These are phyloP conservation scores for Zaprionus africanus DNA, from an alignment of 1,140 invertebrate species.

Conservation along the genomic window DNA sequence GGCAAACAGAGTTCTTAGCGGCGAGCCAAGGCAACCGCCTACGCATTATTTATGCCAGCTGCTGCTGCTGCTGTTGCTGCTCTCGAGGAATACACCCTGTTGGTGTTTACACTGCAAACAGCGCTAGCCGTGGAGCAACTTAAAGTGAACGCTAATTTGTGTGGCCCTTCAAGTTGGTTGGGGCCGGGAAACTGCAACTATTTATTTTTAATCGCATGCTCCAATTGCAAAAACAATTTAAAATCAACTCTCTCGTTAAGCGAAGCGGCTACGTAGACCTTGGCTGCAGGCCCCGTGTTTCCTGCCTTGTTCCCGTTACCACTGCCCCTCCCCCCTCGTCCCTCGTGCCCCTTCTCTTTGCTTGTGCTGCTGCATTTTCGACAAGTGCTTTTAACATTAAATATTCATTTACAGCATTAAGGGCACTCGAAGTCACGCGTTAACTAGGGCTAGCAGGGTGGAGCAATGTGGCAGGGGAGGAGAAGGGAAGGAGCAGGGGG, in stretches of 20 bases:
- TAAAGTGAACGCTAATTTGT: conserved; percentile 61
- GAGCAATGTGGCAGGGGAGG: neutral
- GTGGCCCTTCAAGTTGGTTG: conserved; percentile 33
- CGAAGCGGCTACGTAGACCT: conserved; percentile 56
- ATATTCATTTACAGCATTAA: conserved; percentile 83
- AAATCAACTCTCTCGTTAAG: conserved; percentile 82
- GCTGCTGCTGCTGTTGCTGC: conserved; percentile 21
- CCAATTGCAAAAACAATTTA: conserved; percentile 83
- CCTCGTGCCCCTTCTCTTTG: conserved; percentile 16
- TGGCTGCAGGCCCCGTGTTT: conserved; percentile 15
- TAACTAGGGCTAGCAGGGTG: conserved; percentile 39
- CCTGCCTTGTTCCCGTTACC: no score
- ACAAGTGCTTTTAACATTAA: conserved; percentile 83
- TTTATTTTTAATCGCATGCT: conserved; percentile 82
- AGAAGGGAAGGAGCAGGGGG: neutral
- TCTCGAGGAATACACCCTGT: neutral
- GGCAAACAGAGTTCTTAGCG: conserved; percentile 43
- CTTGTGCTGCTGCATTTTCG: conserved; percentile 74
- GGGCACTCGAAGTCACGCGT: conserved; percentile 82
- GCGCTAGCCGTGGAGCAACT: conserved; percentile 26
- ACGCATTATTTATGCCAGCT: conserved; percentile 56
- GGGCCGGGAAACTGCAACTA: conserved; percentile 59
- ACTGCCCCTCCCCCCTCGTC: neutral
- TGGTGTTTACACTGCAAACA: conserved; percentile 39
- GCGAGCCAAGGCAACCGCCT: conserved; percentile 30